A percentile compares a stretch with the other conserved stretches of the same genome.
phyloP scores from a whole-genome alignment of 1,140 invertebrate species.

The Rhyacophila brunnea region DNA sequence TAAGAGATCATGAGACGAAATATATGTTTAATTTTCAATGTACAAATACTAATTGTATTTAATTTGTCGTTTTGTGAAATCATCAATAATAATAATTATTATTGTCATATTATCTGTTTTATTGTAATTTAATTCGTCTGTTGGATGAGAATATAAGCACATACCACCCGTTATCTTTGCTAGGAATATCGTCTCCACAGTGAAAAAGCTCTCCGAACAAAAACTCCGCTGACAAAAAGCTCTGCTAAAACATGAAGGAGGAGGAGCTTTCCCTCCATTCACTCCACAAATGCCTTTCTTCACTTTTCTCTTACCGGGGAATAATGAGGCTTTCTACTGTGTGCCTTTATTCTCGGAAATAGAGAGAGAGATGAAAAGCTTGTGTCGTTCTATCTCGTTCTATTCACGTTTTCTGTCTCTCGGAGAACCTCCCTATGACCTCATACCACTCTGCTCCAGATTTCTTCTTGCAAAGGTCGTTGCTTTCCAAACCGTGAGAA shows the following conservation, averaged over 20 bases:
- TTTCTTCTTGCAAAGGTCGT: too few relatives aligned
- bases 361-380: slow-evolving; percentile 35
- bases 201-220: slow-evolving; percentile 13
- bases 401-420: slow-evolving; percentile 17
- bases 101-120: too few relatives aligned
- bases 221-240: slow-evolving; percentile 16
- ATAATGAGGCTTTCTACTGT: slow-evolving; percentile 34
- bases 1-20: too few relatives aligned
- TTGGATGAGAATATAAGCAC: too few relatives aligned
- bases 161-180: too few relatives aligned
- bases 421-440: not conserved
- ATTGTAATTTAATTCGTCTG: too few relatives aligned
- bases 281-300: slow-evolving; percentile 33
- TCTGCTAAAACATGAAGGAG: slow-evolving; percentile 4
- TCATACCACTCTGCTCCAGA: not conserved
- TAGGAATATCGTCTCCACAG: too few relatives aligned
- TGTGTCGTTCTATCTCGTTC: slow-evolving; percentile 27
- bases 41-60: too few relatives aligned
- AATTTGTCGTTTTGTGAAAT: too few relatives aligned
- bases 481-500: too few relatives aligned
- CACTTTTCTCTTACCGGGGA: slow-evolving; percentile 32
- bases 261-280: slow-evolving; percentile 29
- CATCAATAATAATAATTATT: too few relatives aligned
- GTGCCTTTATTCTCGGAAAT: slow-evolving; percentile 31
- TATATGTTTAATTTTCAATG: too few relatives aligned